Evolutionary conservation across 2,888 invertebrate species (phyloP).

Genomic region (Camponotus fellah): DNA sequence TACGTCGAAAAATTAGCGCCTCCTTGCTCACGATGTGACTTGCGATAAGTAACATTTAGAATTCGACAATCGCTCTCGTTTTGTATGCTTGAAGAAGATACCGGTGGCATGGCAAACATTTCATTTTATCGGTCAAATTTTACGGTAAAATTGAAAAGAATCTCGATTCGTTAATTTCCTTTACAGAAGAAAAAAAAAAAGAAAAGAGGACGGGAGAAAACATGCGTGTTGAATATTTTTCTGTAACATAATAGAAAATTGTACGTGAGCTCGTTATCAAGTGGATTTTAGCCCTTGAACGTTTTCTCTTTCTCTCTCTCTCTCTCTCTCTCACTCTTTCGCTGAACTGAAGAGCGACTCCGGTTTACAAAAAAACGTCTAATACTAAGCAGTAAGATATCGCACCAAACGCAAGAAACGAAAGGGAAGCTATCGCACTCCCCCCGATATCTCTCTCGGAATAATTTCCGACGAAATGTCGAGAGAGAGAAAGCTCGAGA

Average conservation of each 20-base stretch:
- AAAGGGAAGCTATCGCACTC: constrained; percentile 41
- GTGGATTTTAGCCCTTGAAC: constrained; percentile 38
- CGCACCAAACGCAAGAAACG: constrained; percentile 61
- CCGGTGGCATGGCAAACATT: background rate
- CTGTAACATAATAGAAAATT: constrained; percentile 5
- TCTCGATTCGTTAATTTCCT: background rate
- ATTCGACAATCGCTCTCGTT: constrained; percentile 5
- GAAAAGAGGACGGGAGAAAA: background rate
- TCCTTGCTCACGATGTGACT: constrained; percentile 40
- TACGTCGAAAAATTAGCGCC: constrained; percentile 55
- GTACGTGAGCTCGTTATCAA: constrained; percentile 33
- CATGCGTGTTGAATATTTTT: background rate
- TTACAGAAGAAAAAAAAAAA: background rate
- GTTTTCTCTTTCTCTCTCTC: background rate
- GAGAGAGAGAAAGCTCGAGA: background rate
- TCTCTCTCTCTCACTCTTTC: background rate
- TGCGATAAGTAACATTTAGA: background rate
- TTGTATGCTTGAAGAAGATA: background rate
- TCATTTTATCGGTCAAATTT: background rate
- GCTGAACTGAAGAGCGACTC: constrained; percentile 42
- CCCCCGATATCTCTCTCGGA: background rate
- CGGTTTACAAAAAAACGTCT: constrained; percentile 51
- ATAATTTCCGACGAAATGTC: constrained; percentile 32
- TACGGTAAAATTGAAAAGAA: constrained; percentile 12
- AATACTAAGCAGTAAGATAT: constrained; percentile 60